Conservation (phyloP, 37 sponge, comb jelly and placozoan genomes). For the Tethya wilhelma region DNA sequence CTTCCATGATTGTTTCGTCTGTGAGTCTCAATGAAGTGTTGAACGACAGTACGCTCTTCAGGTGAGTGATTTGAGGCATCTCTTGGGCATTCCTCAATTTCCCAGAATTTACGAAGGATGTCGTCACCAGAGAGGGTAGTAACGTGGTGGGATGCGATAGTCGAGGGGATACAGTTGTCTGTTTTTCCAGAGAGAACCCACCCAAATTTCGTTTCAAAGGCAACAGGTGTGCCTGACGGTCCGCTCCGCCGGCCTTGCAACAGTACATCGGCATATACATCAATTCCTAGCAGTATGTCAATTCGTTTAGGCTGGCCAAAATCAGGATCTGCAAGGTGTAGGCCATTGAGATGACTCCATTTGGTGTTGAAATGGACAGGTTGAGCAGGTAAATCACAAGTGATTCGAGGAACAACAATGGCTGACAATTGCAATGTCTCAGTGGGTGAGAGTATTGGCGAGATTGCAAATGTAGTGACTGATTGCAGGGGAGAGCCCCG, state of each 20-base stretch:
- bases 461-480: constrained; percentile 9
- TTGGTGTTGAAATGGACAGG: constrained; percentile 9
- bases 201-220: constrained; percentile 49
- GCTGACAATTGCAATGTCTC: constrained; percentile 9
- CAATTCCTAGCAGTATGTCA: constrained; percentile 37
- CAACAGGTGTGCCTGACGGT: constrained; percentile 32
- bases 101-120: constrained; percentile 53
- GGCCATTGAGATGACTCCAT: constrained; percentile 30
- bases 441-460: constrained; percentile 3
- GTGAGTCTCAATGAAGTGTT: constrained; percentile 36
- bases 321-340: constrained; percentile 20
- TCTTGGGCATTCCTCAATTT: constrained; percentile 52
- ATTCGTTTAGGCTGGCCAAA: constrained; percentile 22
- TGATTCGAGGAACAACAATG: constrained; percentile 33
- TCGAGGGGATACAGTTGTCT: not conserved
- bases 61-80: constrained; percentile 22
- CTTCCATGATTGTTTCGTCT: not conserved
- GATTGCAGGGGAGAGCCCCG: constrained; percentile 27
- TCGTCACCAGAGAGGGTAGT: constrained; percentile 24
- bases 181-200: constrained; percentile 46
- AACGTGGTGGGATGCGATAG: constrained; percentile 16
- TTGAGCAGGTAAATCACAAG: constrained; percentile 23
- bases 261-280: constrained; percentile 33
- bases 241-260: constrained; percentile 51
- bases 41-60: constrained; percentile 41